Evolutionary conservation across 1,140 invertebrate genomes (phyloP).

Genomic region (Luehdorfia chinensis): DNA sequence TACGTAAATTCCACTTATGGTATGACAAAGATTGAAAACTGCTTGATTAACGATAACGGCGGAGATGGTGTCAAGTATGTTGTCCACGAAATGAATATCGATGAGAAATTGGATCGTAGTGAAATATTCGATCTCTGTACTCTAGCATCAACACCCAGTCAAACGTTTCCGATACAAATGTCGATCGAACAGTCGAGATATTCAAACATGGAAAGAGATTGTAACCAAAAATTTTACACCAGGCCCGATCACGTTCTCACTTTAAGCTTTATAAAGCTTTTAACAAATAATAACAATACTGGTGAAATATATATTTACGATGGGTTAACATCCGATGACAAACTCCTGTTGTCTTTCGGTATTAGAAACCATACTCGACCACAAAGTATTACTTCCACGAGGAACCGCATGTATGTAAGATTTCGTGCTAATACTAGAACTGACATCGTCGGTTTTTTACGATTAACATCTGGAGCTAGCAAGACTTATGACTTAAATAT

Average conservation of each 20-base stretch:
- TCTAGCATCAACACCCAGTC: conserved; percentile 86
- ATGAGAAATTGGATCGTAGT: conserved; percentile 83
- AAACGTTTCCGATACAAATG: conserved; percentile 89
- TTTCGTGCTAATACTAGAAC: conserved; percentile 84
- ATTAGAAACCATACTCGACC: conserved; percentile 89
- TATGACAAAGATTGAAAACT: conserved; percentile 83
- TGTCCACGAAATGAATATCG: conserved; percentile 85
- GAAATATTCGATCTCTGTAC: conserved; percentile 90
- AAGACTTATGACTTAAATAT: conserved; percentile 94
- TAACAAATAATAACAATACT: conserved; percentile 85
- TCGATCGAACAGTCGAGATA: conserved; percentile 87
- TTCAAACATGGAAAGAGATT: conserved; percentile 81
- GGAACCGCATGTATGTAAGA: conserved; percentile 86
- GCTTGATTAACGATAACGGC: conserved; percentile 86
- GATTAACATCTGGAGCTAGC: conserved; percentile 85
- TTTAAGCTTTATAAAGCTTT: conserved; percentile 87
- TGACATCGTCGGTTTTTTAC: conserved; percentile 84
- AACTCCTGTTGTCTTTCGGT: conserved; percentile 81
- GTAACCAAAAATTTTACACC: conserved; percentile 88
- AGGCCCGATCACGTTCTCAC: conserved; percentile 88
- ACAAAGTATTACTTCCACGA: conserved; percentile 88
- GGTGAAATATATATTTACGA: conserved; percentile 87
- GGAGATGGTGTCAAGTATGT: conserved; percentile 92
- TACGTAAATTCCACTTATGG: conserved; percentile 93
- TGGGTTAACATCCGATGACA: conserved; percentile 83